Conservation (phyloP, 2,113 vertebrate genomes). For the Eudorcas thomsonii region DNA sequence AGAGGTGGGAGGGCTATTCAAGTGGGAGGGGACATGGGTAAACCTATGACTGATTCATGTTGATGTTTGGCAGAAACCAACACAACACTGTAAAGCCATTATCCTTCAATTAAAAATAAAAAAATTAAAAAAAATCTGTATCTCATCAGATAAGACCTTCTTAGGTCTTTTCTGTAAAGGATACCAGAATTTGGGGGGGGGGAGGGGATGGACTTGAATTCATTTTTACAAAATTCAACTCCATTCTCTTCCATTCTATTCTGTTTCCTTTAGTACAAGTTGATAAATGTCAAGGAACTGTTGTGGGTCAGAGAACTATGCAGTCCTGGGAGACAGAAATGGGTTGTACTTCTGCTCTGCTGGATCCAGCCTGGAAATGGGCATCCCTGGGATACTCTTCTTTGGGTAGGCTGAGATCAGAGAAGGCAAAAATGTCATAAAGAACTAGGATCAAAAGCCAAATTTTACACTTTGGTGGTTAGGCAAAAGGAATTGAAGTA, state of each 20-base stretch:
- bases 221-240: background rate
- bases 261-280: background rate
- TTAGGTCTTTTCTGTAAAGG: background rate
- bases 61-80: background rate
- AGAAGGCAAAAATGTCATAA: background rate
- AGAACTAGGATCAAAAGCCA: background rate
- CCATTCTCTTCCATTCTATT: background rate
- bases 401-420: background rate
- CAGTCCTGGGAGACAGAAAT: background rate
- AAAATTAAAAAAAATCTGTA: background rate
- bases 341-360: background rate
- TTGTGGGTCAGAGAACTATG: background rate
- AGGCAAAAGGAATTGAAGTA: background rate
- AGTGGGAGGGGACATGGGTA: background rate
- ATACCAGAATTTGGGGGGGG: background rate
- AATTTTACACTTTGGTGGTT: background rate
- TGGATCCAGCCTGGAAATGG: background rate
- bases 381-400: no score
- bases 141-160: background rate
- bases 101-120: background rate
- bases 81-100: background rate
- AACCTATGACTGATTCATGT: background rate
- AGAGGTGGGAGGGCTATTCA: background rate
- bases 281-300: background rate
- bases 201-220: background rate